Percentiles rank a stretch among this genome's conserved stretches.
These are phyloP conservation scores for Gymnothorax reevesii DNA, from an alignment of 2,797 vertebrate species.

Conservation along the genomic window DNA sequence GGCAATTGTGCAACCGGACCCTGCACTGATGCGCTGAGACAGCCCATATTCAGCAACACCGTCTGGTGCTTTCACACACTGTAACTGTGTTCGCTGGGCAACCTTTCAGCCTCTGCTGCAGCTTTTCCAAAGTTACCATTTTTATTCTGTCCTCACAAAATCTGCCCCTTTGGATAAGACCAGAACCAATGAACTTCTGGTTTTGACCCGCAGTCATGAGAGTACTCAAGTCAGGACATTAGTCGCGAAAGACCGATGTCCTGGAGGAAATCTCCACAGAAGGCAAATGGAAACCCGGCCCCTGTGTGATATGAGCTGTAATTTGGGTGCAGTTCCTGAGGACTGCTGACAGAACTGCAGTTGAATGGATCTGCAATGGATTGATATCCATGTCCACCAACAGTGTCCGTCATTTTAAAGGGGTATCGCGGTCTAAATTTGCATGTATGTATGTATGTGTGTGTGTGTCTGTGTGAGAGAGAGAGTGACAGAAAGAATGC, in stretches of 20 bases:
- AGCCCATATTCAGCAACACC: background rate
- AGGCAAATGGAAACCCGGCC: background rate
- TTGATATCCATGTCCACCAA: background rate
- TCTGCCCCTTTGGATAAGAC: background rate
- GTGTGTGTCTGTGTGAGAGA: background rate
- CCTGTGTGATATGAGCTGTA: background rate
- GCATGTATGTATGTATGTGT: background rate
- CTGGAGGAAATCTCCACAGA: background rate
- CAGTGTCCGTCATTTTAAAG: background rate
- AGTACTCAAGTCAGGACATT: background rate
- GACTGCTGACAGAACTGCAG: background rate
- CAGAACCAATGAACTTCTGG: background rate
- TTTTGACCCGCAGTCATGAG: too few relatives aligned
- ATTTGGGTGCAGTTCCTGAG: background rate
- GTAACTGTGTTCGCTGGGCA: background rate
- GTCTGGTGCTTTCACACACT: background rate
- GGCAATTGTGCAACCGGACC: background rate
- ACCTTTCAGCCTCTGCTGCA: background rate
- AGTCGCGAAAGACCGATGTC: too few relatives aligned
- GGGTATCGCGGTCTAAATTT: background rate
- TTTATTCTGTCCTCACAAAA: background rate
- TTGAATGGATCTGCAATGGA: background rate
- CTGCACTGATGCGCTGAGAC: background rate
- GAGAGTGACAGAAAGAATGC: background rate
- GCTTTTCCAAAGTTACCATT: background rate